Evolutionary conservation across 2,113 vertebrate genomes (phyloP).

Genomic region (Accipiter cooperii): DNA sequence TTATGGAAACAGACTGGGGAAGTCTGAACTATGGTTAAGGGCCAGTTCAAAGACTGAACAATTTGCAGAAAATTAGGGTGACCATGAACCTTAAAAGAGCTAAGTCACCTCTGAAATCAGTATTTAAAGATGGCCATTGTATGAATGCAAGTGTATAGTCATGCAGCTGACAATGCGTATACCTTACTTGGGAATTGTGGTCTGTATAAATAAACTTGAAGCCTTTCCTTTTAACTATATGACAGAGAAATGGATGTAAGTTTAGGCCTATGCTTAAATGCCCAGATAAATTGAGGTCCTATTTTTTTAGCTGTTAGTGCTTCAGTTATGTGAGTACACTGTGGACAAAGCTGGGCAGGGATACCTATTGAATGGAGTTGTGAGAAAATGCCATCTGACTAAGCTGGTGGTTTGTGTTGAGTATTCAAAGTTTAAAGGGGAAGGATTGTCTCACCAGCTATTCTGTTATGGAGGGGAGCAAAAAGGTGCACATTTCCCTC

Average conservation of each 20-base stretch:
- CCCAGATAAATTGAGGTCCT: neutral
- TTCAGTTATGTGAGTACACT: neutral
- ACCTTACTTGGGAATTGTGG: neutral
- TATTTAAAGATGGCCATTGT: neutral
- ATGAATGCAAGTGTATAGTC: neutral
- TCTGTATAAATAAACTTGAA: neutral
- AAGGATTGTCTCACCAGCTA: neutral
- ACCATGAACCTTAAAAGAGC: neutral
- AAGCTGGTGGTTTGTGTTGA: neutral
- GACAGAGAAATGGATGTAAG: neutral
- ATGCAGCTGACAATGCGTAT: neutral
- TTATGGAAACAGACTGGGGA: neutral
- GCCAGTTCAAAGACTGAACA: neutral
- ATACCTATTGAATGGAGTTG: neutral
- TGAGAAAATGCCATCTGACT: neutral
- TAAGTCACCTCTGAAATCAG: neutral
- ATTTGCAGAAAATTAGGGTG: neutral
- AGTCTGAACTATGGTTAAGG: neutral
- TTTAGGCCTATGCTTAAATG: neutral
- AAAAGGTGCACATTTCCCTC: fast-evolving
- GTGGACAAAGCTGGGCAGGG: neutral
- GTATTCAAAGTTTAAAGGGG: neutral
- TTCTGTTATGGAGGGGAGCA: neutral
- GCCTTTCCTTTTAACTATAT: neutral
- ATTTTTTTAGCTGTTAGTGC: neutral